Evolutionary conservation across 1,140 invertebrate genomes (phyloP).

Genomic region (Epicauta chinensis): DNA sequence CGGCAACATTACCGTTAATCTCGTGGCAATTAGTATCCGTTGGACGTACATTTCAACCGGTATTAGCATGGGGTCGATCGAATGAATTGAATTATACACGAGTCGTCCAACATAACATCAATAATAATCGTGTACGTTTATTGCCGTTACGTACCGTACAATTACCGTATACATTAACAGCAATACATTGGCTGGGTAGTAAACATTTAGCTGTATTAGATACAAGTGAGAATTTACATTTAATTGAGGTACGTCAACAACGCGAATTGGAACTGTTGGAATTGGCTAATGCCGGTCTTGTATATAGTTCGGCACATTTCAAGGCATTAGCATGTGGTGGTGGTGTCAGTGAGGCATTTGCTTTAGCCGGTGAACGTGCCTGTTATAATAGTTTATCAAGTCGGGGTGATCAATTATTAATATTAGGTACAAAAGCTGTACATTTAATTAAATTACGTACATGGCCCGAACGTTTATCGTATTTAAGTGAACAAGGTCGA

Average conservation of each 20-base stretch:
- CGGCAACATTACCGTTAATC: conserved; percentile 74
- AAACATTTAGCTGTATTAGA: conserved; percentile 81
- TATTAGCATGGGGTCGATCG: conserved; percentile 80
- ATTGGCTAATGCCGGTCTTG: conserved; percentile 75
- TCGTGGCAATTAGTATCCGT: conserved; percentile 90
- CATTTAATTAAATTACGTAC: conserved; percentile 74
- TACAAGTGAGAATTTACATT: conserved; percentile 74
- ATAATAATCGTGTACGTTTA: conserved; percentile 51
- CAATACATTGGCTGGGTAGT: conserved; percentile 82
- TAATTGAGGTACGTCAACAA: conserved; percentile 83
- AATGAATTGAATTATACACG: conserved; percentile 77
- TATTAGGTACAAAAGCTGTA: conserved; percentile 77
- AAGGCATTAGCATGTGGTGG: conserved; percentile 75
- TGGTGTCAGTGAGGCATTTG: conserved; percentile 55
- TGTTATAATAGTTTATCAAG: conserved; percentile 87
- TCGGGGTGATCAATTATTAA: conserved; percentile 71
- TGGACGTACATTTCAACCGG: conserved; percentile 64
- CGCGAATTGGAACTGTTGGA: conserved; percentile 79
- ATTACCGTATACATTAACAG: conserved; percentile 62
- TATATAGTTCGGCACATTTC: conserved; percentile 89
- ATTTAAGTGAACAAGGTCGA: conserved; percentile 61
- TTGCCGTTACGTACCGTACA: conserved; percentile 62
- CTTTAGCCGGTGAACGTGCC: conserved; percentile 67
- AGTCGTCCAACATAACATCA: conserved; percentile 46
- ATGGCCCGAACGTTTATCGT: conserved; percentile 73